Evolutionary conservation across 2,113 vertebrate species (phyloP).

Genomic region (Azemiops feae): DNA sequence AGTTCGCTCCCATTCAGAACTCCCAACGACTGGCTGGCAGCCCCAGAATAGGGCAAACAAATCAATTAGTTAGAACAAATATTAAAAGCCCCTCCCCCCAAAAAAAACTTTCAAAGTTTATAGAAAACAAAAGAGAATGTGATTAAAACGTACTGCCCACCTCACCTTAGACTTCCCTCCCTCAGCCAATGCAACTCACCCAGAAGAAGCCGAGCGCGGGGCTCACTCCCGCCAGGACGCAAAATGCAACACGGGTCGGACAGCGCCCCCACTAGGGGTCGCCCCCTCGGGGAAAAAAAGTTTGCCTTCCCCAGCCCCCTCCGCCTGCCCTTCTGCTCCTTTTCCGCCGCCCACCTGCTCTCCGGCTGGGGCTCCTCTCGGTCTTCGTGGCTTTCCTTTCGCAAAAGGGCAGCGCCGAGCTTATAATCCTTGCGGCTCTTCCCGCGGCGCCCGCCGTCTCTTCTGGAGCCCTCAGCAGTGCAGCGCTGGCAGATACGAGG

Average conservation of each 20-base stretch:
- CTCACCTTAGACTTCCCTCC: not conserved
- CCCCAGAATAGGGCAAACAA: not conserved
- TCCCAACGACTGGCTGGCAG: no score
- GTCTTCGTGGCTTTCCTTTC: no score
- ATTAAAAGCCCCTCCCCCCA: accelerated
- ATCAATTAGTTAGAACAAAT: no score
- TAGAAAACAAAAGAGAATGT: not conserved
- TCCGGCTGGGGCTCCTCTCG: not conserved
- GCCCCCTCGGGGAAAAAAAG: not conserved
- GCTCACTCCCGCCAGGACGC: not conserved
- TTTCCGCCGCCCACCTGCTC: not conserved
- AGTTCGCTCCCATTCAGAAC: not conserved
- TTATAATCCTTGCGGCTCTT: slow-evolving; percentile 27
- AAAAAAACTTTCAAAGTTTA: not conserved
- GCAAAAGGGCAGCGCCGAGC: not conserved
- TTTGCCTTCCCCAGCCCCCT: not conserved
- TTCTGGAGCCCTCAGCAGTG: slow-evolving; percentile 33
- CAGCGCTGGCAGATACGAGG: slow-evolving; percentile 5
- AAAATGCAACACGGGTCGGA: not conserved
- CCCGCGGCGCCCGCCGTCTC: not conserved
- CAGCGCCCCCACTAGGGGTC: not conserved
- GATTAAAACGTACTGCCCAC: not conserved
- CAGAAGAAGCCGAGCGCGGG: not conserved
- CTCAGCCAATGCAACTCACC: not conserved
- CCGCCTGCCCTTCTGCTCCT: not conserved